These are phyloP conservation scores for Rhinopomastus cyanomelas DNA, from an alignment of 2,113 vertebrate genomes.

Conservation along the genomic window DNA sequence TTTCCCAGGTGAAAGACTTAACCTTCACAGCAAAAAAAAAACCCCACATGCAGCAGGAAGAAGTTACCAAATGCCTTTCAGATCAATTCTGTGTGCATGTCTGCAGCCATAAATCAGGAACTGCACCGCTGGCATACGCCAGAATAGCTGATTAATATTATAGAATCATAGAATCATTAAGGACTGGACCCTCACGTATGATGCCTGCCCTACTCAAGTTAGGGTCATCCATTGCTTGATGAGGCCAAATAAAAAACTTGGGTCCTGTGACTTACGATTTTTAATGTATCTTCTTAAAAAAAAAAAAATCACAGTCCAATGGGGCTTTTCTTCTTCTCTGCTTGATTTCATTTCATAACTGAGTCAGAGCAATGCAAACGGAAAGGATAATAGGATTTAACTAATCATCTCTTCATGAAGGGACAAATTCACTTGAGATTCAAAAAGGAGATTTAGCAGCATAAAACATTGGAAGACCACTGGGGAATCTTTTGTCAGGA, in stretches of 20 bases:
- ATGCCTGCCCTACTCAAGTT: neutral
- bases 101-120: neutral
- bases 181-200: accelerated
- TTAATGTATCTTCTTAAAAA: neutral
- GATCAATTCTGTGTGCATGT: neutral
- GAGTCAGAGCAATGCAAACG: neutral
- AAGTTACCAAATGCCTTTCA: neutral
- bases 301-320: neutral
- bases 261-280: neutral
- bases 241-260: neutral
- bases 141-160: neutral
- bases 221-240: neutral
- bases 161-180: no score
- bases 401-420: neutral
- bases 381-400: neutral
- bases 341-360: neutral
- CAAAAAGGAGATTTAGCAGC: neutral
- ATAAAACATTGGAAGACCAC: neutral
- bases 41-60: neutral
- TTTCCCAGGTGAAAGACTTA: neutral
- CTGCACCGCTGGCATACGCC: neutral
- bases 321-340: neutral
- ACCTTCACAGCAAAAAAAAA: neutral
- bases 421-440: neutral
- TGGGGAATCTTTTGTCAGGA: neutral